These are phyloP conservation scores for Megaptera novaeangliae DNA, from an alignment of 2,113 vertebrate genomes.

Conservation along the genomic window DNA sequence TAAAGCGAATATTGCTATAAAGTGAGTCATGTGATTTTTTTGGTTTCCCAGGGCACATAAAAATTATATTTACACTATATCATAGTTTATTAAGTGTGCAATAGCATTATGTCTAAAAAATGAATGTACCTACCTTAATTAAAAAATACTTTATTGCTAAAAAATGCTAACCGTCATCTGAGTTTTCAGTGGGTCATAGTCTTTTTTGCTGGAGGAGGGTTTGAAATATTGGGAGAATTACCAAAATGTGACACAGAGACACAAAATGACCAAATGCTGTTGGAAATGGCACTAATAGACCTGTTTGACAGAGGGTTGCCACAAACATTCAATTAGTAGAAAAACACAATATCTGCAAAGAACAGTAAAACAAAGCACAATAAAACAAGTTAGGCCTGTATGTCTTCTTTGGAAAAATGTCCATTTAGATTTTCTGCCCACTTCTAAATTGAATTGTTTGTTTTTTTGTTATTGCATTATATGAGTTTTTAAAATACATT, in stretches of 20 bases:
- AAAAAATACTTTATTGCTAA: neutral
- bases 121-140: neutral
- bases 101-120: neutral
- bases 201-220: neutral
- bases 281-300: neutral
- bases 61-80: neutral
- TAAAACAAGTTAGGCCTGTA: neutral
- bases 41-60: neutral
- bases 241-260: neutral
- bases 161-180: neutral
- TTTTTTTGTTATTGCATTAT: no score
- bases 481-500: no score
- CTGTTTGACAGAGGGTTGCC: neutral
- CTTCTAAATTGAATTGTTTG: neutral
- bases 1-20: neutral
- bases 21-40: neutral
- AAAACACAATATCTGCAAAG: neutral
- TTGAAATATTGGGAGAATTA: neutral
- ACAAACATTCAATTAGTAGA: neutral
- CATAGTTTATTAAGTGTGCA: neutral
- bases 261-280: neutral
- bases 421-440: neutral
- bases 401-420: neutral
- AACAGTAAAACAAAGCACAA: neutral
- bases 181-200: neutral